phyloP scores from a whole-genome alignment of 2,888 invertebrate genomes.

The Tridacna gigas region DNA sequence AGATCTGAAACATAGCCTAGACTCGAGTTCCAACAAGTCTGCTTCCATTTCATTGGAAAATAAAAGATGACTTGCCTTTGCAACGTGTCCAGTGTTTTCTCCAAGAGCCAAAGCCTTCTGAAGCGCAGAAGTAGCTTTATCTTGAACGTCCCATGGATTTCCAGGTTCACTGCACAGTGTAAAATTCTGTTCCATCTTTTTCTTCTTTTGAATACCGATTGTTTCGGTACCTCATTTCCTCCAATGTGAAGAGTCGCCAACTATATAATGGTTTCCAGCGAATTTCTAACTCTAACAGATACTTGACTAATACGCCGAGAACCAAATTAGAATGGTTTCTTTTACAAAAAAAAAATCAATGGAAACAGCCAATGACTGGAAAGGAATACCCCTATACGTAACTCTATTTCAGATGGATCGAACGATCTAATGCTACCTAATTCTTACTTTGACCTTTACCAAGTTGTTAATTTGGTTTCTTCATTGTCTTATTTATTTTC shows the following conservation, averaged over 20 bases:
- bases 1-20: too few species aligned
- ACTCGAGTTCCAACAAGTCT: too few species aligned
- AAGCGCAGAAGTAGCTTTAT: slow-evolving; percentile 62
- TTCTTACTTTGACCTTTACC: too few species aligned
- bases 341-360: background rate
- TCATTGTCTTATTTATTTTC: too few species aligned
- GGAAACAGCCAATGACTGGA: background rate
- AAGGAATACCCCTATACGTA: too few species aligned
- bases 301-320: background rate
- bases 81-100: slow-evolving; percentile 70
- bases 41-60: background rate
- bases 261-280: background rate
- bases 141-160: slow-evolving; percentile 70
- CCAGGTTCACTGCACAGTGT: slow-evolving; percentile 38
- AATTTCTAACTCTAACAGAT: too few species aligned
- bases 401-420: too few species aligned
- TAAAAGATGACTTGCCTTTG: slow-evolving; percentile 50
- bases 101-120: slow-evolving; percentile 66
- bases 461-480: too few species aligned
- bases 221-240: background rate
- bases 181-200: slow-evolving; percentile 20
- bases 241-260: background rate
- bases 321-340: slow-evolving; percentile 9
- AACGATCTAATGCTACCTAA: too few species aligned
- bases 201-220: background rate